Evolutionary conservation across 2,888 invertebrate species (phyloP).

Genomic region (Cerastis rubricosa): DNA sequence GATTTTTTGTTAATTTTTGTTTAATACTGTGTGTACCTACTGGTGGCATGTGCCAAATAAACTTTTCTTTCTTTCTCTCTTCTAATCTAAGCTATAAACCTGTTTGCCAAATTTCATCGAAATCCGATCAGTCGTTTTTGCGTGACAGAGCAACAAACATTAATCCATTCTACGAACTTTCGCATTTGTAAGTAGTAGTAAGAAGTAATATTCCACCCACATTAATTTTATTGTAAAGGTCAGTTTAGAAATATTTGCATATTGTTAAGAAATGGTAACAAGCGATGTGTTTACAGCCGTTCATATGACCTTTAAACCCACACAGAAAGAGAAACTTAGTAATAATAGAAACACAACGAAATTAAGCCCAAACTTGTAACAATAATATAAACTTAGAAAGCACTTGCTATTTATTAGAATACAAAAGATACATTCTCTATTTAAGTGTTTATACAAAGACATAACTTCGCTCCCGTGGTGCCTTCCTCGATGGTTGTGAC

Average conservation of each 20-base stretch:
- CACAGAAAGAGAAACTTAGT: background rate
- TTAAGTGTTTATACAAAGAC: background rate
- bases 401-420: background rate
- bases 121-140: background rate
- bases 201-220: background rate
- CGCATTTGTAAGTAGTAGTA: background rate
- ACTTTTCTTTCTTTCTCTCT: too few relatives aligned
- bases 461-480: too few relatives aligned
- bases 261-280: background rate
- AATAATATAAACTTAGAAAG: constrained; percentile 2
- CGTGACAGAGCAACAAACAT: background rate
- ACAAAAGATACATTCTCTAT: background rate
- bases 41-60: too few relatives aligned
- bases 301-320: background rate
- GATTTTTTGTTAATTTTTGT: too few relatives aligned
- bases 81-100: too few relatives aligned
- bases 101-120: too few relatives aligned
- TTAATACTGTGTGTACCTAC: too few relatives aligned
- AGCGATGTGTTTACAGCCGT: background rate
- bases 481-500: too few relatives aligned
- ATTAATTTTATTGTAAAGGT: constrained; percentile 1
- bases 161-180: background rate
- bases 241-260: background rate
- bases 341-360: constrained; percentile 1
- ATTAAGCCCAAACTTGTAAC: background rate